Percentiles rank a stretch among this genome's conserved stretches.
Conservation (phyloP, 2,113 vertebrate genomes). For the Melanerpes aurifrons region DNA sequence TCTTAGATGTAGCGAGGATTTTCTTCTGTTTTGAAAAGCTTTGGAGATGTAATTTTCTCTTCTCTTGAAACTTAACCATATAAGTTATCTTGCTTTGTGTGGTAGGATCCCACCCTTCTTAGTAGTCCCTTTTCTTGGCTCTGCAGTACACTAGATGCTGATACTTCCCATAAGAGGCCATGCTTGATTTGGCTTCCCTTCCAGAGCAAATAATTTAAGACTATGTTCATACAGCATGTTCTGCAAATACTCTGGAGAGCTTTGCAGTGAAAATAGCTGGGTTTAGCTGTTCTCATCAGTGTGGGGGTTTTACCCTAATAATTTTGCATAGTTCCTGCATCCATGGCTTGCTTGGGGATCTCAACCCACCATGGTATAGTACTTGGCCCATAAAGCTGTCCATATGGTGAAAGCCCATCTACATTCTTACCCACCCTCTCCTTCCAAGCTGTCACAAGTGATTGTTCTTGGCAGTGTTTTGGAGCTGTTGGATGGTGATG, state of each 20-base stretch:
- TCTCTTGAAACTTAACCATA: not conserved
- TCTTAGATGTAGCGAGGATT: not conserved
- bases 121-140: not conserved
- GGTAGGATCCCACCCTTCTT: not conserved
- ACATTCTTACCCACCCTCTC: not conserved
- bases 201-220: not conserved
- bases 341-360: not conserved
- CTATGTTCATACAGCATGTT: rapidly evolving
- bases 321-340: not conserved
- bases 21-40: not conserved
- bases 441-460: not conserved
- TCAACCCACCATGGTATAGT: rapidly evolving
- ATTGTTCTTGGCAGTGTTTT: not conserved
- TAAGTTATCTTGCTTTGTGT: not conserved
- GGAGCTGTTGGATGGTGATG: not conserved
- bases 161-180: not conserved
- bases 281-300: not conserved
- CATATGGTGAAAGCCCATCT: rapidly evolving
- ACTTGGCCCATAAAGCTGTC: not conserved
- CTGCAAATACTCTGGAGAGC: rapidly evolving
- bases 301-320: not conserved
- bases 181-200: not conserved
- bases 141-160: not conserved
- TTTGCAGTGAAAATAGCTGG: not conserved
- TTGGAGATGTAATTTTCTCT: not conserved